A percentile compares a stretch with the other conserved stretches of the same genome.
These are phyloP conservation scores for Tachina grossa DNA, from an alignment of 2,888 invertebrate genomes.

Conservation along the genomic window DNA sequence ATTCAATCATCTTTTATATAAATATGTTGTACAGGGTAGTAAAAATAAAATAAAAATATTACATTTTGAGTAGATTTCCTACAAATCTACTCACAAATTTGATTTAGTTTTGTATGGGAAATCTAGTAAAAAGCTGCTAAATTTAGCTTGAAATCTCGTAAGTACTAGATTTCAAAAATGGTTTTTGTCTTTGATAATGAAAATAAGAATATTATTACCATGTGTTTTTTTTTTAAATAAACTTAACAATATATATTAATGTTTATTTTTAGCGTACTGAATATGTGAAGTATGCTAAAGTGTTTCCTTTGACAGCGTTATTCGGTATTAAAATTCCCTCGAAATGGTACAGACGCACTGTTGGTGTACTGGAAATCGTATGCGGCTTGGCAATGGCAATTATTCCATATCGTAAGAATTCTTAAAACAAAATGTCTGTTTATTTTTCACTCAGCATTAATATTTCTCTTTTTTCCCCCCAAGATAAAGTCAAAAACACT, in stretches of 20 bases:
- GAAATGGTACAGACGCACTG: slow-evolving; percentile 94
- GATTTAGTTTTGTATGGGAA: too few relatives aligned
- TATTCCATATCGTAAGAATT: slow-evolving; percentile 90
- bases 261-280: slow-evolving; percentile 89
- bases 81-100: too few relatives aligned
- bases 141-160: too few relatives aligned
- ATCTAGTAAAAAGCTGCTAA: too few relatives aligned
- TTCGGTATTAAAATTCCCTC: slow-evolving; percentile 94
- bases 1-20: too few relatives aligned
- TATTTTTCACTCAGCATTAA: not conserved
- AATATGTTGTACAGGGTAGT: too few relatives aligned
- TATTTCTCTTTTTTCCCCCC: slow-evolving; percentile 44
- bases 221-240: not conserved
- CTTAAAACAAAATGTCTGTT: slow-evolving; percentile 5
- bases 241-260: slow-evolving; percentile 50
- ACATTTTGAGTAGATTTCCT: too few relatives aligned
- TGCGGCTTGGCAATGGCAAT: slow-evolving; percentile 92
- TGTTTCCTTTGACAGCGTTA: slow-evolving; percentile 91
- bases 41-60: too few relatives aligned
- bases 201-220: too few relatives aligned
- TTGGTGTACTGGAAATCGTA: slow-evolving; percentile 92
- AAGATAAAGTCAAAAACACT: slow-evolving; percentile 95
- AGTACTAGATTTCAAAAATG: too few relatives aligned
- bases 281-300: slow-evolving; percentile 98
- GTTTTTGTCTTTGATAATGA: too few relatives aligned